These are phyloP conservation scores for Aegypius monachus DNA, from an alignment of 2,113 vertebrate species.

Conservation along the genomic window DNA sequence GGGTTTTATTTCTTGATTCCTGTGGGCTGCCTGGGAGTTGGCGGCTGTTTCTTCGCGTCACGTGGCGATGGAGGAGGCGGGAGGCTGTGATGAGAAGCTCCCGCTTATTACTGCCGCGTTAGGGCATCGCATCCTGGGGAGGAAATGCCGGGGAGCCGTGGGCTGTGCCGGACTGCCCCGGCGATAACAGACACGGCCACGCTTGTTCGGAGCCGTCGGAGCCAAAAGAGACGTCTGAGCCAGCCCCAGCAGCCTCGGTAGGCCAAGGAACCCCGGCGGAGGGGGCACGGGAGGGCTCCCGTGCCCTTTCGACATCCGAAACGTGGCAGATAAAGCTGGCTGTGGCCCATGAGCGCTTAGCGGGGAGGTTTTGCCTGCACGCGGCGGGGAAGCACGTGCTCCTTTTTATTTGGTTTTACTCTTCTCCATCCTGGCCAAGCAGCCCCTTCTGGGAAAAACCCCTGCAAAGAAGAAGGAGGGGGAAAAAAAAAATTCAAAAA, in stretches of 20 bases:
- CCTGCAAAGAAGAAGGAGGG: not conserved
- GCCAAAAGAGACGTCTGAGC: fast-evolving
- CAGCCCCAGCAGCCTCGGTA: not conserved
- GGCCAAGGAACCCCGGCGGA: not conserved
- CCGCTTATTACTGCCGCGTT: not conserved
- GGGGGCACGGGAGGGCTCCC: not conserved
- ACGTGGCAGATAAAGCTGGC: not conserved
- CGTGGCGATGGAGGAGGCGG: not conserved
- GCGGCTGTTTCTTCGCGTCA: not conserved
- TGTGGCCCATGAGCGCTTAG: not conserved
- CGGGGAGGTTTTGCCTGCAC: not conserved
- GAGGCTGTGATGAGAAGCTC: not conserved
- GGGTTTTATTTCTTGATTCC: not conserved
- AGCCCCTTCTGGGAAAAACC: not conserved
- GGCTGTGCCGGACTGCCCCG: not conserved
- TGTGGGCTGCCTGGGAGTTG: not conserved
- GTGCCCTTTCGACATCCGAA: not conserved
- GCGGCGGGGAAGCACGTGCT: not conserved
- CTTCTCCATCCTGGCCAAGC: not conserved
- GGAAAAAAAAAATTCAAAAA: no score
- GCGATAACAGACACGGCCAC: not conserved
- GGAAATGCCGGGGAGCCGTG: not conserved
- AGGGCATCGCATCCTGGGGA: not conserved
- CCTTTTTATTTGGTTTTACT: not conserved
- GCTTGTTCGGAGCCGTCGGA: not conserved